phyloP scores from a whole-genome alignment of 2,888 invertebrate genomes.

The Drosophila siamana region DNA sequence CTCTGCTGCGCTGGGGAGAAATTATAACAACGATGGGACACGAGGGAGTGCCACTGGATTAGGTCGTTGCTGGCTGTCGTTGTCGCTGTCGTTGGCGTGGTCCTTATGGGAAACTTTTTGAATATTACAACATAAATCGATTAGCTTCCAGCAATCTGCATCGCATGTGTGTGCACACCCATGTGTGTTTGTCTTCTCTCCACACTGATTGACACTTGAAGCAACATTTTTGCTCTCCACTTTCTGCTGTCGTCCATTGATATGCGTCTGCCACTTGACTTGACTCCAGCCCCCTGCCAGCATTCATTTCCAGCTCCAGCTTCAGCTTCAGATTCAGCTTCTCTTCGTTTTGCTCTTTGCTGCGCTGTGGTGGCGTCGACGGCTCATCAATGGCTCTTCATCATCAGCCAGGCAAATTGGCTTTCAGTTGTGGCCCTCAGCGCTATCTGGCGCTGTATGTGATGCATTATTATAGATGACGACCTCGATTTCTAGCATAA shows the following conservation, averaged over 20 bases:
- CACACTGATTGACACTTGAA: slow-evolving; percentile 80
- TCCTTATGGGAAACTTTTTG: slow-evolving; percentile 80
- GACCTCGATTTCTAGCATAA: slow-evolving; percentile 74
- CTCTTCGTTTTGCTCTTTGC: background rate
- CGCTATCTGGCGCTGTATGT: slow-evolving; percentile 14
- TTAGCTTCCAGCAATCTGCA: slow-evolving; percentile 75
- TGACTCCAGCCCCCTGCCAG: slow-evolving; percentile 45
- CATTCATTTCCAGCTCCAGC: slow-evolving; percentile 9
- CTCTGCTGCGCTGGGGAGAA: slow-evolving; percentile 49
- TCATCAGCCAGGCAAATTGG: slow-evolving; percentile 71
- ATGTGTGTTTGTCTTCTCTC: slow-evolving; percentile 14
- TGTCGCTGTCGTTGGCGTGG: slow-evolving; percentile 21
- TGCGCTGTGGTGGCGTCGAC: slow-evolving; percentile 44
- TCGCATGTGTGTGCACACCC: slow-evolving; percentile 20
- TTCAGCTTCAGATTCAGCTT: slow-evolving; percentile 11
- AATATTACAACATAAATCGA: slow-evolving; percentile 82
- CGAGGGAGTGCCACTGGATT: slow-evolving; percentile 73
- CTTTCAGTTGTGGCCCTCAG: slow-evolving; percentile 56
- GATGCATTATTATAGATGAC: slow-evolving; percentile 24
- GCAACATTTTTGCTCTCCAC: slow-evolving; percentile 68
- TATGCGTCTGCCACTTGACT: slow-evolving; percentile 72
- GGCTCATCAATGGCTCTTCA: slow-evolving; percentile 64
- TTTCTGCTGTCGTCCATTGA: slow-evolving; percentile 65
- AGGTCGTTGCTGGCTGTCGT: slow-evolving; percentile 61
- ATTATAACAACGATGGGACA: slow-evolving; percentile 65